phyloP scores from a whole-genome alignment of 2,888 invertebrate species.

The Beris morrisii region DNA sequence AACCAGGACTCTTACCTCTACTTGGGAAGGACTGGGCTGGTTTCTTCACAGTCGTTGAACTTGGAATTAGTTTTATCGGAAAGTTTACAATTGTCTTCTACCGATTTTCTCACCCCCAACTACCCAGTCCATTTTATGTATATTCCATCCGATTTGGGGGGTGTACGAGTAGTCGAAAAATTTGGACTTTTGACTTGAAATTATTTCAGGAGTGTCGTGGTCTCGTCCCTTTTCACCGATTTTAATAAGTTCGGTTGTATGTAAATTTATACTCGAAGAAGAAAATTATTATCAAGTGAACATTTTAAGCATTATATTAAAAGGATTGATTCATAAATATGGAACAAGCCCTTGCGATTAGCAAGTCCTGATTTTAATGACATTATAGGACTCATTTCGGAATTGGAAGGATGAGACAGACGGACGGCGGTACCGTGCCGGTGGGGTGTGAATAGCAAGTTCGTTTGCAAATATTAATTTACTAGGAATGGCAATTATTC shows the following conservation, averaged over 20 bases:
- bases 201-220: neutral
- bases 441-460: too few species aligned
- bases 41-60: constrained; percentile 39
- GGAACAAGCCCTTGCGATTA: constrained; percentile 10
- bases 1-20: neutral
- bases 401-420: neutral
- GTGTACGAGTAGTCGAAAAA: neutral
- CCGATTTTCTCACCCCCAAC: neutral
- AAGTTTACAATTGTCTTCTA: constrained; percentile 28
- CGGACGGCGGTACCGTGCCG: too few species aligned
- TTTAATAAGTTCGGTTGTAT: constrained; percentile 25
- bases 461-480: too few species aligned
- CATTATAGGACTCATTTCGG: constrained; percentile 21
- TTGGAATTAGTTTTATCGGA: constrained; percentile 38
- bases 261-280: constrained; percentile 16
- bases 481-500: too few species aligned
- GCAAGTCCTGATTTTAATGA: constrained; percentile 17
- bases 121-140: too few species aligned
- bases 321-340: constrained; percentile 27
- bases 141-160: neutral
- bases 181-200: neutral
- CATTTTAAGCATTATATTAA: constrained; percentile 11
- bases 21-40: constrained; percentile 15
- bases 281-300: constrained; percentile 26
- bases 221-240: constrained; percentile 13